Base-by-base conservation (phyloP, 2,888 invertebrate species). In the Drosophila melanosoma region DNA sequence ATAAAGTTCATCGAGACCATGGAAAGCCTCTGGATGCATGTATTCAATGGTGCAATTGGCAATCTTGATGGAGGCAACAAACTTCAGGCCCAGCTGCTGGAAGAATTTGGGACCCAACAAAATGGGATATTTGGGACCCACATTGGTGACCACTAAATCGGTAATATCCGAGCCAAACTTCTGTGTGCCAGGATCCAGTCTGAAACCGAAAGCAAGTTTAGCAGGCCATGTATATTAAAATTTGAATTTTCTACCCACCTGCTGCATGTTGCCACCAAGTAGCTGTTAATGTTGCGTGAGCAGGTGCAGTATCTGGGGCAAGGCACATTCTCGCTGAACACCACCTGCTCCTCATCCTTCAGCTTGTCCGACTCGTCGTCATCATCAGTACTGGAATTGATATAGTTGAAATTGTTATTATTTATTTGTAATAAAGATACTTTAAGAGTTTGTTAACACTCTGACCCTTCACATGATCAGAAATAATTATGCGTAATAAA, bases 11-110 rank as follows among this genome's bases (percentile, higher is more conserved):
- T 94, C 93, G 60, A 96, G 93, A 6, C 95, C 95, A 73, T 95
- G 94, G 94, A 97, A 97, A 0, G 96, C 96, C 56, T 94, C 95
- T 26, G 95, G 94, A 81, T 95, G 95, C 78, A 97, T 94, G 65
- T 94, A 94, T 53, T 94, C 93, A 85, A 97, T 95, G 12, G 95
- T 95, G 71, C 96, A 96, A 91, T 96, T 95, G 60, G 95, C 94
- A 81, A 96, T 96, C 88, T 95, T 95, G 20, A 96, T 94, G 4
- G 96, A 95, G 32, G 95, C 95, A 42, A 96, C 93, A 82, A 95
- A 94, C 82, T 95, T 94, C 33, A 96, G 94, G 52, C 96, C 95
- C 69, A 95, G 93, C 77, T 94, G 94, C 75, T 94, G 93, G 91
- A 96, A 96, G 82, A 95, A 94, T 63, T 94, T 94, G 66, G 94